Base-by-base conservation (phyloP, 2,113 vertebrate species). In the Hemiscyllium ocellatum region DNA sequence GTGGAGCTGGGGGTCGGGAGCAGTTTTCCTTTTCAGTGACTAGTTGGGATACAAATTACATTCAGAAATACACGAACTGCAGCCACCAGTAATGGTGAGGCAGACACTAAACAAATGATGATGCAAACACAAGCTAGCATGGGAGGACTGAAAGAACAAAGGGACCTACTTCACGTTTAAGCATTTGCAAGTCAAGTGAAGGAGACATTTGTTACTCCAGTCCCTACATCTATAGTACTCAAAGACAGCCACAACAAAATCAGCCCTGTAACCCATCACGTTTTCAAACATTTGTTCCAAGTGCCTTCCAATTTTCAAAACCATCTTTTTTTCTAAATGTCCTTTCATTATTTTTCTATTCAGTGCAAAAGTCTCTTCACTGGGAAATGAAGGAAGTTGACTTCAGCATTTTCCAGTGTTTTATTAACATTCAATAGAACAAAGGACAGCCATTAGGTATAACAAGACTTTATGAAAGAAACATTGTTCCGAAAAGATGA, bases 141-240 rank as follows among this genome's bases (percentile, higher is more conserved):
- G 26, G 68, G 69, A 52, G 37, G 47, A 52, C 94, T 33, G 94
- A 29, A 19, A 50, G 69, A 95, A 95, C 94, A 95, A 95, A 76
- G 69, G 26, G 26, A 15, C 24, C 68, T 72, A 72, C 72, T 95
- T 26, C 94, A 72, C 72, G 42, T 95, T 95, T 50, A 72, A 50
- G 69, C 50, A 72, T 95, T 95, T 95, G 94, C 94, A 95, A 72
- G 94, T 95, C 69, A 95, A 95, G 94, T 95, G 94, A 52, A 72
- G 69, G 69, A 52, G 33, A 47, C 22, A 15, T 95, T 66, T 24
- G 42, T 26, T 76, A 65, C 5, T 50, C 52, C 72, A 69, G 68
- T 95, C 33, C 24, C 47, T 72, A 50, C 3, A 29, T 33, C 20
- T 72, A 17, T 52, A 52, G 94, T 42, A 76, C 29, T 72, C 24